Evolutionary conservation across 2,797 vertebrate species (phyloP).

Genomic region (Ptychobarbus kaznakovi): DNA sequence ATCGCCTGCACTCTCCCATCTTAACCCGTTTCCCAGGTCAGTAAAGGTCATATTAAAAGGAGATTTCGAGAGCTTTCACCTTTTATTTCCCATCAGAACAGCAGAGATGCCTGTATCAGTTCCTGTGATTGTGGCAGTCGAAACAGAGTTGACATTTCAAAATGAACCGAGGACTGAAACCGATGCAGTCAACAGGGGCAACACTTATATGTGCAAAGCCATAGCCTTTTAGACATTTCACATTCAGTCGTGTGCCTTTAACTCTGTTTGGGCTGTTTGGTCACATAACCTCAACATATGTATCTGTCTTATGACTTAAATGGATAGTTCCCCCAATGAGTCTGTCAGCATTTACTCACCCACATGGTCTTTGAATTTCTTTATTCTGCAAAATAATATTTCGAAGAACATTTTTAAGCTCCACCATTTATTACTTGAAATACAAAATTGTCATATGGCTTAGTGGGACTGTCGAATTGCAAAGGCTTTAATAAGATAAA

Average conservation of each 20-base stretch:
- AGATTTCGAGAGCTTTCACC: slow-evolving; percentile 50
- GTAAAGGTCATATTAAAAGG: slow-evolving; percentile 42
- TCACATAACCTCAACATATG: slow-evolving; percentile 21
- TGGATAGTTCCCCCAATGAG: not conserved
- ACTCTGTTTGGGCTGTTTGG: slow-evolving; percentile 1
- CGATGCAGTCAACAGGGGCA: slow-evolving; percentile 48
- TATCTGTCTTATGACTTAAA: slow-evolving; percentile 7
- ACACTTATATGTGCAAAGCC: slow-evolving; percentile 48
- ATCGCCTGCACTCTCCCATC: not conserved
- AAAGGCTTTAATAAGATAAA: not conserved
- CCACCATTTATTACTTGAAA: not conserved
- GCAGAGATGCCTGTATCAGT: slow-evolving; percentile 38
- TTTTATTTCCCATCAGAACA: slow-evolving; percentile 53
- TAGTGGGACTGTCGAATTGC: too few relatives aligned
- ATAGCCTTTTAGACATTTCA: slow-evolving; percentile 48
- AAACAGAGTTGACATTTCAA: slow-evolving; percentile 58
- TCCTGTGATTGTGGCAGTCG: slow-evolving; percentile 49
- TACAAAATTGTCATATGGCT: not conserved
- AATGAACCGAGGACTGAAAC: slow-evolving; percentile 53
- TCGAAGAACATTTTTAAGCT: not conserved
- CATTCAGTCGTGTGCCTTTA: slow-evolving; percentile 12
- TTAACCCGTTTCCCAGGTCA: slow-evolving; percentile 42
- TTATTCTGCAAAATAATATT: not conserved
- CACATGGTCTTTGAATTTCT: not conserved
- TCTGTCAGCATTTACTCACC: not conserved